Base-by-base conservation (phyloP, 2,888 invertebrate species). In the Sphaerophoria taeniata region DNA sequence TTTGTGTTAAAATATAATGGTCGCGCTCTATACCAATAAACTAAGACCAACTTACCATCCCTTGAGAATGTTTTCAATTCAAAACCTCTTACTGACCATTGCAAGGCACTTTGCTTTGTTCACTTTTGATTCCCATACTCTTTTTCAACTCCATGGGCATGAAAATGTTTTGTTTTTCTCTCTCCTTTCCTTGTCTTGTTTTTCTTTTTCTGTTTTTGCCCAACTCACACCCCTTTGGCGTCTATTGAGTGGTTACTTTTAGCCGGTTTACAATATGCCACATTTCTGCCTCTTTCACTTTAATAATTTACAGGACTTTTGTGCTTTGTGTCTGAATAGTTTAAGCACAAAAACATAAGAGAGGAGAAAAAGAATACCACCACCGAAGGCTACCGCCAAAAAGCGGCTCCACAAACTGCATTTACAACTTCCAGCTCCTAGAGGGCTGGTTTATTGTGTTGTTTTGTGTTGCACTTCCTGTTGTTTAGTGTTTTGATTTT, bases 271-370 rank as follows among this genome's bases (percentile, higher is more conserved):
- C 72, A 56, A 63, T 71, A 49, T 78, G 72, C 53, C 69, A 61
- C 73, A 78, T 51, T 73, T 72, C 67, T 36, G 72, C 67, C 65
- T 65, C 36, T 65, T 65, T 65, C 49, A 31, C 78, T 79, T 79
- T 79, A 67, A 73, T 73, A 79, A 79, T 84, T 79, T 75, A 79
- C 70, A 79, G 74, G 78, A 79, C 70, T 75, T 79, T 78, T 83
- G 51, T 51, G 76, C 72, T 69, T 73, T 83, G 73, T 70, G 74
- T 75, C 71, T 71, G 79, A 79, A 84, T 84, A 79, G 83, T 84
- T 84, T 71, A 43, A 9, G 77, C 34, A 47, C 24, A 24, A 24
- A 24, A 24, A 24, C 24, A 24, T 24, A 24, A 24, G 24, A 24
- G 24, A 24, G 24, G 24, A 24, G 24, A 24, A 24, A 24, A 24